Evolutionary conservation across 1,140 invertebrate genomes (phyloP), one percentile per base, ranked within the genome.

Genomic region (Listronotus oregonensis): DNA sequence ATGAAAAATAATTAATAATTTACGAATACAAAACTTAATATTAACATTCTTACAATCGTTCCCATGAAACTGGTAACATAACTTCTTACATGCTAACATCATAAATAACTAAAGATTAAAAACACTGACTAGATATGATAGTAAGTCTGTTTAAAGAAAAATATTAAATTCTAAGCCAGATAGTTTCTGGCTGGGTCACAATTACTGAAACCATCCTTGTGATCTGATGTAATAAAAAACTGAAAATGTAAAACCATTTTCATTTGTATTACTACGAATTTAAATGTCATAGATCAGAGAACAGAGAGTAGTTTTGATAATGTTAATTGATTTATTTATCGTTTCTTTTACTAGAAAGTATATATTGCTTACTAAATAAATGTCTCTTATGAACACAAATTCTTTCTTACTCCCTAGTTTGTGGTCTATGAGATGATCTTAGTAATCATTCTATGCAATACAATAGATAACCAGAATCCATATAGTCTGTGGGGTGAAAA

Each of bases 21-120:
- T 60, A 68, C 31, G 37, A 62, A 55, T 64, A 67, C 49, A 67
- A 67, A 67, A 67, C 44, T 17, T 34, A 51, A 47, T 34, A 34
- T 32, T 67, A 51, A 46, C 54, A 42, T 37, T 57, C 43, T 61
- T 60, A 59, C 56, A 56, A 17, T 37, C 7, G 18, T 46, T 8
- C 56, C 42, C n/a, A 46, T 18, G 17, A 47, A 59, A 12, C 27
- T 27, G 56, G 21, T 46, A 59, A 42, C 40, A 27, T 55, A 32
- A 8, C n/a, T 7, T 27, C 39, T 34, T 37, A 21, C 7, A 12
- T 14, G 8, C 46, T 59, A 54, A 44, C 10, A 47, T 63, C 11
- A 54, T 50, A 50, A 63, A 63, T 42, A 50, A 54, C 31, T 32
- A 61, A 32, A 61, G 39, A 37, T 54, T 50, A 63, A 49, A 34